These are phyloP conservation scores for Sciurus vulgaris DNA, from an alignment of 2,797 vertebrate species.

Conservation along the genomic window DNA sequence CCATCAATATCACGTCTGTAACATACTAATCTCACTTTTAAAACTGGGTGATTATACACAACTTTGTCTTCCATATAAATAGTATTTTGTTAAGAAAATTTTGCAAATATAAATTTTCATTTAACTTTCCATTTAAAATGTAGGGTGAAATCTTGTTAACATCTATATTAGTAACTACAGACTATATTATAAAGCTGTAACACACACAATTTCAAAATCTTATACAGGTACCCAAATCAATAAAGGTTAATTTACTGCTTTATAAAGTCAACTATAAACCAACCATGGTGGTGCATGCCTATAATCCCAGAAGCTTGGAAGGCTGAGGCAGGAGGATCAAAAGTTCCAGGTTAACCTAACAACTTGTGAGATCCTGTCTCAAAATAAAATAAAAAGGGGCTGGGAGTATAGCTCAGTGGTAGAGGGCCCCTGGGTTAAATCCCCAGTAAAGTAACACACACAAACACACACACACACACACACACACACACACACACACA, in stretches of 20 bases:
- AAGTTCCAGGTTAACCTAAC: not conserved
- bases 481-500: too few relatives aligned
- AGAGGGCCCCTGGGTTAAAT: not conserved
- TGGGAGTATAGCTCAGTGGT: not conserved
- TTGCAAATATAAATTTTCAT: constrained; percentile 21
- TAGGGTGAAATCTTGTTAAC: not conserved
- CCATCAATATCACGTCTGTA: not conserved
- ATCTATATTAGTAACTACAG: not conserved
- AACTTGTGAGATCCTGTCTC: not conserved
- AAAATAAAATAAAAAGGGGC: not conserved
- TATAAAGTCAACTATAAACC: not conserved
- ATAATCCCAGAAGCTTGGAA: not conserved
- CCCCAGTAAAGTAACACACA: not conserved
- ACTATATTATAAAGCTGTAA: not conserved
- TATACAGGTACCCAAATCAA: not conserved
- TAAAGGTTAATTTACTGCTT: constrained; percentile 23
- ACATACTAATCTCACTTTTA: constrained; percentile 45
- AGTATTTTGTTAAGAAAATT: constrained; percentile 27
- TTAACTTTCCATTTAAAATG: constrained; percentile 52
- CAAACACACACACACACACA: too few relatives aligned
- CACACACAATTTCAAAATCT: not conserved
- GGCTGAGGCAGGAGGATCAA: not conserved
- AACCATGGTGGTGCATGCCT: not conserved
- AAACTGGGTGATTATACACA: constrained; percentile 22
- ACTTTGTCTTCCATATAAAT: constrained; percentile 31